phyloP scores from a whole-genome alignment of 2,113 vertebrate genomes.

The Mohoua ochrocephala region DNA sequence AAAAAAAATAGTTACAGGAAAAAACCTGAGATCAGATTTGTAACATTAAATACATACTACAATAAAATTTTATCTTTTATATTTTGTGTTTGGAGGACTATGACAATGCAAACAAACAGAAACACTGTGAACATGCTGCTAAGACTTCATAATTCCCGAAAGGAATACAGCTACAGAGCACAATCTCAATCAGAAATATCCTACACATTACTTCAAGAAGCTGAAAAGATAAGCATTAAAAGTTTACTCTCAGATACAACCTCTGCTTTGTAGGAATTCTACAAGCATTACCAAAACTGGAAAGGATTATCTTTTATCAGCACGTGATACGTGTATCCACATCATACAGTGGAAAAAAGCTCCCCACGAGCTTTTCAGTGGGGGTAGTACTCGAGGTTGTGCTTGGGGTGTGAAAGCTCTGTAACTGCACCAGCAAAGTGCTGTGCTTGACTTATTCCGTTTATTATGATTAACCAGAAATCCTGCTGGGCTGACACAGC shows the following conservation, averaged over 20 bases:
- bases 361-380: background rate
- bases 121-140: background rate
- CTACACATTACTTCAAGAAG: background rate
- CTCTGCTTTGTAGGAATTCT: background rate
- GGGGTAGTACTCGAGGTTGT: fast-evolving
- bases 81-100: background rate
- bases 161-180: background rate
- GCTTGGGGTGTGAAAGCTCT: background rate
- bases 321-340: fast-evolving
- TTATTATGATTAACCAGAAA: background rate
- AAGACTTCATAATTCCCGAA: background rate
- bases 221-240: background rate
- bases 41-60: background rate
- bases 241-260: background rate
- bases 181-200: background rate
- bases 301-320: background rate
- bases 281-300: background rate
- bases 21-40: background rate
- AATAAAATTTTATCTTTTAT: background rate
- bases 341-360: background rate
- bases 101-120: background rate
- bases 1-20: background rate
- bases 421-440: background rate
- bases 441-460: background rate
- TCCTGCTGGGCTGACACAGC: background rate